These are phyloP conservation scores for Sthenelais limicola DNA, from an alignment of 2,888 invertebrate species.

Conservation along the genomic window DNA sequence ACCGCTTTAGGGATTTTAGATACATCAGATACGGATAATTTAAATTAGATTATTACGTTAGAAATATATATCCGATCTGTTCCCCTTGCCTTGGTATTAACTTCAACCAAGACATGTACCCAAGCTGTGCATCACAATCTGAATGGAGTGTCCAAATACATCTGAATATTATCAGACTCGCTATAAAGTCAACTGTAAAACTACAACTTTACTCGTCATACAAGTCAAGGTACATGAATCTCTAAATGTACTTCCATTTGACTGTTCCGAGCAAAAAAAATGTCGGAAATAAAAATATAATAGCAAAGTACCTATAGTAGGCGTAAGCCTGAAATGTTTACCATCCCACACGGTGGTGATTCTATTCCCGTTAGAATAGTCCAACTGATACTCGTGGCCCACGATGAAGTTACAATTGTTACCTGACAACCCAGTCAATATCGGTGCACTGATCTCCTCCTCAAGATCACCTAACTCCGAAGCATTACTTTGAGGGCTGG, in stretches of 20 bases:
- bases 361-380: constrained; percentile 44
- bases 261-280: not conserved
- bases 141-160: not conserved
- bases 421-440: not conserved
- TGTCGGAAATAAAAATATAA: not conserved
- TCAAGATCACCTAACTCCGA: not conserved
- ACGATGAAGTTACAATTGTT: constrained; percentile 23
- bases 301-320: not conserved
- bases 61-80: not conserved
- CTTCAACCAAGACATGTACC: not conserved
- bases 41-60: too few relatives aligned
- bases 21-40: too few relatives aligned
- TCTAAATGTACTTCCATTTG: not conserved
- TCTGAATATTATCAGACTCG: not conserved
- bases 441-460: not conserved
- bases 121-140: not conserved
- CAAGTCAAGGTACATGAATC: not conserved
- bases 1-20: too few relatives aligned
- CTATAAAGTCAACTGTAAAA: too few relatives aligned
- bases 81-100: not conserved
- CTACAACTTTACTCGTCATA: not conserved
- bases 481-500: not conserved
- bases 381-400: constrained; percentile 47
- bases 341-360: constrained; percentile 49
- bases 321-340: constrained; percentile 49